A percentile compares a stretch with the other conserved stretches of the same genome.
Conservation (phyloP, 1,140 invertebrate species). For the Calycopis cecrops region DNA sequence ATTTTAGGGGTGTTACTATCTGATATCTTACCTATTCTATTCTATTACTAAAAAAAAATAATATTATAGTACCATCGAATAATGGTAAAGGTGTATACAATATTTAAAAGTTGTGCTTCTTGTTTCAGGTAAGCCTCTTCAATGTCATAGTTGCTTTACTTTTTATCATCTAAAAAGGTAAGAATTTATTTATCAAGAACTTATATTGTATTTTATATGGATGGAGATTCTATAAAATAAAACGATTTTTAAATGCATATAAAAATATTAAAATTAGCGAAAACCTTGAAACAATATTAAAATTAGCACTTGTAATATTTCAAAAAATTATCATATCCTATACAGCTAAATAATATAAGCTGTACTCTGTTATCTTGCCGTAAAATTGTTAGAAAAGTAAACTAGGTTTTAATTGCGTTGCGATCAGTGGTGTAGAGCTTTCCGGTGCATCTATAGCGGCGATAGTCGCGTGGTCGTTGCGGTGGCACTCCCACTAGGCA, state of each 20-base stretch:
- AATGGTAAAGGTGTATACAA: neutral
- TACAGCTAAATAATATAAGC: neutral
- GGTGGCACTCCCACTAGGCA: conserved; percentile 59
- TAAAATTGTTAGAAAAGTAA: conserved; percentile 54
- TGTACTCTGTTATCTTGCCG: conserved; percentile 17
- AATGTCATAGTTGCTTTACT: neutral
- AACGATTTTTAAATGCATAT: too few relatives aligned
- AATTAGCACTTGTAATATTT: too few relatives aligned
- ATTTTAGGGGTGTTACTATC: neutral
- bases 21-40: neutral
- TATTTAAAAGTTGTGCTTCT: neutral
- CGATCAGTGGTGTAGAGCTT: conserved; percentile 66
- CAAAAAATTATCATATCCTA: too few relatives aligned
- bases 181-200: too few relatives aligned
- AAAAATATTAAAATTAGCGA: too few relatives aligned
- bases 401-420: conserved; percentile 62
- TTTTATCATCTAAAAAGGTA: too few relatives aligned
- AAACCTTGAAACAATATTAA: too few relatives aligned
- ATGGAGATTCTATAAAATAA: too few relatives aligned
- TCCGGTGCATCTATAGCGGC: conserved; percentile 61
- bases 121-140: conserved; percentile 1
- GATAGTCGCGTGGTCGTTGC: conserved; percentile 56
- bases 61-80: too few relatives aligned
- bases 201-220: too few relatives aligned
- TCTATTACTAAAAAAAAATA: too few relatives aligned